Base-by-base conservation (phyloP, 2,797 vertebrate genomes). In the Thalassophryne amazonica region DNA sequence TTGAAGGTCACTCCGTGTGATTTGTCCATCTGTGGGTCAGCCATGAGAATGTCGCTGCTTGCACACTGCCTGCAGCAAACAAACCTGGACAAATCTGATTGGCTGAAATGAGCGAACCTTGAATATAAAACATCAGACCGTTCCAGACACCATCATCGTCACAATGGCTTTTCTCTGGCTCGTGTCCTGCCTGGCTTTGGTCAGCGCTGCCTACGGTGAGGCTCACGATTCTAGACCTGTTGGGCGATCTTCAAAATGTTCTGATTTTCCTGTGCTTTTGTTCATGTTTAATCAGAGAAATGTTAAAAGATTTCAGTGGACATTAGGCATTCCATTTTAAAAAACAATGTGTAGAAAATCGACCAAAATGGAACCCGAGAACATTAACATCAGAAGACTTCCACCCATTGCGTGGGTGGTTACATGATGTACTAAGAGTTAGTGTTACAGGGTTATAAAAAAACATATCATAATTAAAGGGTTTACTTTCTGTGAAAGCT, bases 161-260 rank as follows among this genome's bases (percentile, higher is more conserved):
- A 63, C 25, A 70, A 87, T 92, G 91, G 73, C 79, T 42, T 78
- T 80, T 52, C 78, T 92, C 32, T 89, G 84, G 88, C 52, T 91
- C 9, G 5, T 92, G 1, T 85, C 89, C 50, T 91, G 87, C 60
- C 65, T 86, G 2, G 89, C 86, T 40, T 77, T 93, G 25, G 2
- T 90, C 60, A 63, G 82, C 29, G 52, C 86, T 2, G 73, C 83
- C 38, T 85, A 86, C 1, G 70, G 92, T 91, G 62, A 86, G 78
- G 53, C 2, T 5, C 15, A 6, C 33, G n/a, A 18, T n/a, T 10
- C 1, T 8, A 3, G 6, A 10, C 12, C 10, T 6, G 19, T 7
- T 5, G 3, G 8, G 31, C 6, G 9, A 36, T 20, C 2, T 3
- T 33, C n/a, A n/a, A n/a, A n/a, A n/a, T n/a, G n/a, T n/a, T n/a